Conservation (phyloP, 2,113 vertebrate genomes). For the Chlorocebus sabaeus region DNA sequence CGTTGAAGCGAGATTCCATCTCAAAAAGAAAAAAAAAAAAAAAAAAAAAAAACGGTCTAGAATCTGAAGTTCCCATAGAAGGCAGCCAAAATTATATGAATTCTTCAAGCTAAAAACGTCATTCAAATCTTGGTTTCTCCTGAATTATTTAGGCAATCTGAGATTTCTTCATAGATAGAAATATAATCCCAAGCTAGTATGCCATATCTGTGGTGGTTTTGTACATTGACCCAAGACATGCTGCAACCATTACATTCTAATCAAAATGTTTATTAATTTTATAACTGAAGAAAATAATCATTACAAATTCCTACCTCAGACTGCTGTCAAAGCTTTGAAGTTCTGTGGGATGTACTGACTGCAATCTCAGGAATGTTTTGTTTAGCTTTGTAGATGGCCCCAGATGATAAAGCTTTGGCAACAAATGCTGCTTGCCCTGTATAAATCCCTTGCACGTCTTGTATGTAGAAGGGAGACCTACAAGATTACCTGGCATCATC, state of each 20-base stretch:
- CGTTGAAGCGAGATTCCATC: no score
- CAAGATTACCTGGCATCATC: neutral
- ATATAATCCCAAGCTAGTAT: neutral
- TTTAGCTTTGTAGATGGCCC: neutral
- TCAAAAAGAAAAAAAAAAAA: no score
- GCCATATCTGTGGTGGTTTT: neutral
- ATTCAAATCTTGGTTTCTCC: neutral
- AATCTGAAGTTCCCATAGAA: slow-evolving; percentile 6
- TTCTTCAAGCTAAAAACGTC: neutral
- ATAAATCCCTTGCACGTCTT: neutral
- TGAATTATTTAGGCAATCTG: slow-evolving; percentile 3
- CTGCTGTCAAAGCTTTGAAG: neutral
- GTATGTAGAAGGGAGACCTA: neutral
- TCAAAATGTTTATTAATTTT: neutral
- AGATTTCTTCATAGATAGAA: neutral
- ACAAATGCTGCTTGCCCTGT: neutral
- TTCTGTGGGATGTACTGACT: neutral
- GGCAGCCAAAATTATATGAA: neutral
- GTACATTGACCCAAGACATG: neutral
- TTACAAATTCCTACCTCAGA: neutral
- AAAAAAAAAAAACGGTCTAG: neutral
- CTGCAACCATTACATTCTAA: neutral
- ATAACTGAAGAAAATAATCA: slow-evolving; percentile 12
- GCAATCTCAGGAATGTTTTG: neutral
- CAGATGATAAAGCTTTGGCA: neutral